A percentile compares a stretch with the other conserved stretches of the same genome.
phyloP scores from a whole-genome alignment of 2,888 invertebrate genomes.

The Leptopilina drosophilae region DNA sequence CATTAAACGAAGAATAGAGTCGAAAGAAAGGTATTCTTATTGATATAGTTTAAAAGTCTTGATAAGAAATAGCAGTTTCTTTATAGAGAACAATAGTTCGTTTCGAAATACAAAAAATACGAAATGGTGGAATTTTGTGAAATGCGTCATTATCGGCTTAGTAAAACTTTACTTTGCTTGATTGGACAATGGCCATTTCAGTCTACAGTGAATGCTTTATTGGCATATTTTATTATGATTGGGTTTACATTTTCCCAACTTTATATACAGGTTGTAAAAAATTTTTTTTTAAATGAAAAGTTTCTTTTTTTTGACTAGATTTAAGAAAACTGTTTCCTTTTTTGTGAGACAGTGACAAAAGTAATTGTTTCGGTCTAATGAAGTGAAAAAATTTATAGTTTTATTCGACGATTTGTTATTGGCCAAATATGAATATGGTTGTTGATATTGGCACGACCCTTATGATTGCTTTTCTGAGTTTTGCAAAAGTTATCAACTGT shows the following conservation, averaged over 20 bases:
- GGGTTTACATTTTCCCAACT: not conserved
- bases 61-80: too few relatives aligned
- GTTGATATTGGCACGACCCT: not conserved
- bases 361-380: not conserved
- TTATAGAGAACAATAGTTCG: too few relatives aligned
- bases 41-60: too few relatives aligned
- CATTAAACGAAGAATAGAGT: not conserved
- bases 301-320: too few relatives aligned
- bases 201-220: not conserved
- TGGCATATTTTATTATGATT: not conserved
- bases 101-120: too few relatives aligned
- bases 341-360: too few relatives aligned
- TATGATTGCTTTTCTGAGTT: not conserved
- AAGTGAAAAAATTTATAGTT: not conserved
- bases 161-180: not conserved
- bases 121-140: constrained; percentile 7
- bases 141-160: not conserved
- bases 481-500: not conserved
- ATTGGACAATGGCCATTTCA: constrained; percentile 31
- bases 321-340: too few relatives aligned
- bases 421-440: constrained; percentile 24
- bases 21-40: not conserved
- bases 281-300: too few relatives aligned
- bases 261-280: not conserved
- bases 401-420: not conserved